These are phyloP conservation scores for Masnerella sp. DNA, from an alignment of 2,888 invertebrate genomes.

Conservation along the genomic window DNA sequence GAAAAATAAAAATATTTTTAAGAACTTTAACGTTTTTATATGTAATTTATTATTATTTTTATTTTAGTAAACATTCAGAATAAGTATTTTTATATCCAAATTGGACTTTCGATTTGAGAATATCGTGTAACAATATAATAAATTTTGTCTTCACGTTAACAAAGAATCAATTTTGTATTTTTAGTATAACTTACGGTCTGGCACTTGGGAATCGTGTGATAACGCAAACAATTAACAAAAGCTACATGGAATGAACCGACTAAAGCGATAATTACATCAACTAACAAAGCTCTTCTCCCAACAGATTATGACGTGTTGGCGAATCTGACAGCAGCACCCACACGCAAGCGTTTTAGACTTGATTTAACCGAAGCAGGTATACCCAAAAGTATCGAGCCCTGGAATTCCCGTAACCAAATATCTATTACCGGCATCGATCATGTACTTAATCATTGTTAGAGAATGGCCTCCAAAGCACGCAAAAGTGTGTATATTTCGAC, in stretches of 20 bases:
- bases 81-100: too few species aligned
- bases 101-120: too few species aligned
- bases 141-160: too few species aligned
- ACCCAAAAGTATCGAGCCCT: slow-evolving; percentile 33
- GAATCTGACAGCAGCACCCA: slow-evolving; percentile 68
- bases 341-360: slow-evolving; percentile 64
- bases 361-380: slow-evolving; percentile 48
- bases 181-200: too few species aligned
- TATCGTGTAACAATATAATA: too few species aligned
- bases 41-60: too few species aligned
- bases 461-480: slow-evolving; percentile 39
- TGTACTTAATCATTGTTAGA: slow-evolving; percentile 50
- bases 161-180: too few species aligned
- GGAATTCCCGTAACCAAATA: slow-evolving; percentile 31
- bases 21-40: too few species aligned
- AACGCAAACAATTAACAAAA: slow-evolving; percentile 12
- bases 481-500: slow-evolving; percentile 35
- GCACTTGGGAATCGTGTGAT: too few species aligned
- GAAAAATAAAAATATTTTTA: too few species aligned
- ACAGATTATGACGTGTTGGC: slow-evolving; percentile 74
- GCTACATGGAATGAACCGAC: slow-evolving; percentile 6
- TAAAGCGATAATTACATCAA: slow-evolving; percentile 24
- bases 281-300: slow-evolving; percentile 70
- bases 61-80: too few species aligned
- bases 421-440: slow-evolving; percentile 17